Base-by-base conservation (phyloP, 1,140 invertebrate species). In the Ooceraea biroi region DNA sequence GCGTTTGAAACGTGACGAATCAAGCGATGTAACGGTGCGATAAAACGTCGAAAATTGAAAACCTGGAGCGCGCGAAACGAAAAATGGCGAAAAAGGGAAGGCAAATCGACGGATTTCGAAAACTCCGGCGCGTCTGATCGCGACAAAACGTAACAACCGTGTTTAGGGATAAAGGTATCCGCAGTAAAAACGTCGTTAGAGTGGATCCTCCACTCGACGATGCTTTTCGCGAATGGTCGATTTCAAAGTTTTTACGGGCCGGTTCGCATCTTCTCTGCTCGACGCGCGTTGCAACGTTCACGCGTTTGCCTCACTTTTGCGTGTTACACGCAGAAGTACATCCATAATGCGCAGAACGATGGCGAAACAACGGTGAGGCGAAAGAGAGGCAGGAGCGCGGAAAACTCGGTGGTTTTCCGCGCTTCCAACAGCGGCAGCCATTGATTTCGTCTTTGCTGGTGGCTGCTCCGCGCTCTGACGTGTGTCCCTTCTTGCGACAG, bases 301-400 rank as follows among this genome's bases (percentile, higher is more conserved):
- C 25, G 25, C 72, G 72, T 78, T 66, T 65, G 50, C 58, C 19
- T 66, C 60, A 48, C 61, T 30, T 36, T 36, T 44, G 72, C 63
- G 61, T 30, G 60, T 55, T 69, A 46, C 63, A 57, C 57, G 63
- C 36, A 30, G 30, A 63, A 50, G 73, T 77, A 50, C 46, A 77
- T 44, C 60, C 73, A 65, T 77, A 77, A 77, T 66, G 73, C 61
- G 36, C 73, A 57, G 73, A 50, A 66, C 73, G 61, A 77, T 27
- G 60, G 25, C n/a, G 65, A 58, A 36, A 57, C 22, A 72, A 41
- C n/a, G 68, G 41, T 12, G 30, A 27, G 27, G 22, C 5, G 57
- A 17, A 36, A 3, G 57, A 5, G 44, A 10, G 46, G 44, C n/a
- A 27, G 52, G 58, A 30, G 22, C 58, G 30, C n/a, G 71, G 68